Base-by-base conservation (phyloP, 2,113 vertebrate genomes). In the Silurus meridionalis region DNA sequence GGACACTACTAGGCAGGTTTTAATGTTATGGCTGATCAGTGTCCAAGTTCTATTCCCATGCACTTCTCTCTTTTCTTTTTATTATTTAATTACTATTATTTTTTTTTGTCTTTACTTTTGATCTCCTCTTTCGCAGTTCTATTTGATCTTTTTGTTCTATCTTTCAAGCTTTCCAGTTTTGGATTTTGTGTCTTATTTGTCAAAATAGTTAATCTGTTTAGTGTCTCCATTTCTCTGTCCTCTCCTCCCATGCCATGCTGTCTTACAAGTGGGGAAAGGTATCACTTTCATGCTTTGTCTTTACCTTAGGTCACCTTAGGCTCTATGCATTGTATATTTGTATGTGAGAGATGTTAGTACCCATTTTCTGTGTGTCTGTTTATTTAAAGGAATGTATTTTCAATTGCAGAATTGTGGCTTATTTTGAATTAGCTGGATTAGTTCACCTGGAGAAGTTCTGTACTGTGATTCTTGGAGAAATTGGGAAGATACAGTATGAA, bases 241-340 rank as follows among this genome's bases (percentile, higher is more conserved):
- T 86, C 55, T 88, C 67, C 57, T 86, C 61, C 74, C 83, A 87
- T 28, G 86, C 89, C 79, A 74, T 83, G 83, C 80, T 87, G 6
- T 84, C 60, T 77, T 85, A 82, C 69, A 78, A 86, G 83, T 86
- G 82, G 71, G 75, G 81, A 86, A 89, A 90, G 86, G 89, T 90
- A 90, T 87, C 82, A 72, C 80, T 90, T 85, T 86, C n/a, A 80
- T 82, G 61, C 67, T 78, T 64, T 77, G 72, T 83, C 72, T 88
- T 80, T 84, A 82, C 77, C 52, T 77, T 48, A 37, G 50, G 64
- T 82, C 28, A 71, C 74, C n/a, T 46, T 84, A 84, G 69, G 48
- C 48, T 63, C 74, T 86, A 67, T 55, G 14, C 28, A 25, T 57
- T 80, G n/a, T 80, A 25, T 88, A 71, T 64, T 37, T 84, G 63